These are phyloP conservation scores for Siniperca obscura DNA, from an alignment of 2,797 vertebrate species.

Conservation along the genomic window DNA sequence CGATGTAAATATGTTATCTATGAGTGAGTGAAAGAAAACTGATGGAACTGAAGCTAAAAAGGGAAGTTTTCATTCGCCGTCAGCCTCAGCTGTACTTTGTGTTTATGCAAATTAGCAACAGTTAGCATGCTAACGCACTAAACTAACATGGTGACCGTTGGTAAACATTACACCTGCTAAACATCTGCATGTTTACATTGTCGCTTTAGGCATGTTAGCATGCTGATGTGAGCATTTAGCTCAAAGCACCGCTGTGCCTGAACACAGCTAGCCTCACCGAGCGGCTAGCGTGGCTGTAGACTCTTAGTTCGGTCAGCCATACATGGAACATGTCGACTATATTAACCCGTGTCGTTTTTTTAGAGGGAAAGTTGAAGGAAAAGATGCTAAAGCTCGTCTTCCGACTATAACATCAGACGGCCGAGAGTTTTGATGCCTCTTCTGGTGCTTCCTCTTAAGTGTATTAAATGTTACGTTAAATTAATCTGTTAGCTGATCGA, in stretches of 20 bases:
- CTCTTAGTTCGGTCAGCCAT: too few species aligned
- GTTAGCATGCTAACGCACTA: neutral
- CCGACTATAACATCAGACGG: too few species aligned
- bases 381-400: neutral
- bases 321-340: too few species aligned
- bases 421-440: neutral
- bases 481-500: neutral
- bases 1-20: neutral
- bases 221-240: neutral
- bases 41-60: neutral
- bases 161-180: neutral
- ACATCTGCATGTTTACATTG: neutral
- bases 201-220: neutral
- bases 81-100: neutral
- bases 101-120: too few species aligned
- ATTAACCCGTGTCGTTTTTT: neutral
- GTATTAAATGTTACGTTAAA: neutral
- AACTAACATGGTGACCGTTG: neutral
- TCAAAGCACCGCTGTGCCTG: neutral
- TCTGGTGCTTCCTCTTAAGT: neutral
- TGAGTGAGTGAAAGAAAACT: neutral
- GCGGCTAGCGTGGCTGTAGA: too few species aligned
- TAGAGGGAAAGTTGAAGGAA: neutral
- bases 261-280: too few species aligned
- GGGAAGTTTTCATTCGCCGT: too few species aligned